A percentile compares a stretch with the other conserved stretches of the same genome.
phyloP scores from a whole-genome alignment of 1,140 invertebrate species.

The Aphaenogaster ashmeadi region DNA sequence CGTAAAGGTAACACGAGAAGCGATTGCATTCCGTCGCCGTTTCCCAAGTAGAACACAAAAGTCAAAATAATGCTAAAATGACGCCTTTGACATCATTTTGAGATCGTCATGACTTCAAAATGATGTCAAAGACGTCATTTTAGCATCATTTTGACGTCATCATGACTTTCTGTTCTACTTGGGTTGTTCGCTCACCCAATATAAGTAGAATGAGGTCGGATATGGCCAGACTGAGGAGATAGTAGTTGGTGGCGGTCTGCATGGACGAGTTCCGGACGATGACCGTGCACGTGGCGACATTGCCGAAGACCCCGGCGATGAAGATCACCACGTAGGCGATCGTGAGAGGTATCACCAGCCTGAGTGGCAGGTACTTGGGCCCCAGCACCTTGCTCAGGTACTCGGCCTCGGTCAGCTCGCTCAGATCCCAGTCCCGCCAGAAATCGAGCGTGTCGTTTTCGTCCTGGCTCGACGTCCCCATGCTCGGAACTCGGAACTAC shows the following conservation, averaged over 20 bases:
- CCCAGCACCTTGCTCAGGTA: slow-evolving; percentile 84
- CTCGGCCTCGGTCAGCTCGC: slow-evolving; percentile 82
- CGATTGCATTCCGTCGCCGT: neutral
- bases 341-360: slow-evolving; percentile 89
- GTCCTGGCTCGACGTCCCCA: slow-evolving; percentile 33
- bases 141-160: too few species aligned
- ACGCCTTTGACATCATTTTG: too few species aligned
- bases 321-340: slow-evolving; percentile 94
- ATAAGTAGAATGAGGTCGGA: slow-evolving; percentile 92
- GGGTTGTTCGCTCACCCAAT: slow-evolving; percentile 88
- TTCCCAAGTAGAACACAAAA: too few species aligned
- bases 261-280: slow-evolving; percentile 94
- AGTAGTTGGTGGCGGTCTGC: slow-evolving; percentile 96
- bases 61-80: too few species aligned
- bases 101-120: too few species aligned
- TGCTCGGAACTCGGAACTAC: neutral
- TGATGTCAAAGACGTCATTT: too few species aligned
- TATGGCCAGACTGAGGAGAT: slow-evolving; percentile 95
- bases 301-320: slow-evolving; percentile 95
- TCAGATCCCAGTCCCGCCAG: slow-evolving; percentile 66
- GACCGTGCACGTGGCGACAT: slow-evolving; percentile 95
- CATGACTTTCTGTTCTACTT: too few species aligned
- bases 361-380: slow-evolving; percentile 84
- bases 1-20: neutral
- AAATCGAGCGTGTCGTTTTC: slow-evolving; percentile 56